Evolutionary conservation across 2,888 invertebrate genomes (phyloP).

Genomic region (Caenorhabditis parvicauda): DNA sequence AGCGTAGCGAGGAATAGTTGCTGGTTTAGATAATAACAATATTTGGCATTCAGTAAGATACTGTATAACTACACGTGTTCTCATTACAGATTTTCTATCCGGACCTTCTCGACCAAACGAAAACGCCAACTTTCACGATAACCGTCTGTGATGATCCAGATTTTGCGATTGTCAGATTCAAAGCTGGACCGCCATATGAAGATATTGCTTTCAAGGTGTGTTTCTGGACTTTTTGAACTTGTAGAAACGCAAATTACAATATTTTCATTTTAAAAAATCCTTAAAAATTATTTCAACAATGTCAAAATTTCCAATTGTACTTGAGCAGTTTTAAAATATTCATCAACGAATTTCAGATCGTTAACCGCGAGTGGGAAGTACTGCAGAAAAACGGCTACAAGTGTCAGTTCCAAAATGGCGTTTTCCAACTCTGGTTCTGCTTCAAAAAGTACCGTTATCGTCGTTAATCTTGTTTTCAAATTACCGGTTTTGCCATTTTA

Average conservation of each 20-base stretch:
- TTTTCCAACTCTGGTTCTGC: conserved; percentile 99
- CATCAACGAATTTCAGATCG: conserved; percentile 80
- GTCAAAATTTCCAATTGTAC: not conserved
- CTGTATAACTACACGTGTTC: too few relatives aligned
- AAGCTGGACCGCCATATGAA: conserved; percentile 97
- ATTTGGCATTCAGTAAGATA: too few relatives aligned
- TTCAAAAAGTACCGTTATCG: conserved; percentile 96
- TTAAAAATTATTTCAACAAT: not conserved
- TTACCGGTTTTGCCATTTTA: conserved; percentile 1
- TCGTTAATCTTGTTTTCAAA: conserved; percentile 61
- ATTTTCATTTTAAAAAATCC: too few relatives aligned
- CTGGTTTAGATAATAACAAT: too few relatives aligned
- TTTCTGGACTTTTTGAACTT: not conserved
- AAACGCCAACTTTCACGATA: conserved; percentile 88
- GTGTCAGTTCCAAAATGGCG: conserved; percentile 98
- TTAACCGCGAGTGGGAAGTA: conserved; percentile 96
- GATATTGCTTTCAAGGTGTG: conserved; percentile 62
- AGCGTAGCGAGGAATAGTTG: too few relatives aligned
- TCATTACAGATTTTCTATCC: conserved; percentile 90
- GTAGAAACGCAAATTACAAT: not conserved
- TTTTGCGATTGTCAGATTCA: conserved; percentile 87
- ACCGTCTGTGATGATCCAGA: conserved; percentile 76
- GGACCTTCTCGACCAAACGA: conserved; percentile 87
- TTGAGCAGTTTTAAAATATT: conserved; percentile 72
- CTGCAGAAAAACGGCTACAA: conserved; percentile 90